phyloP scores from a whole-genome alignment of 64 coral and sea anemone species.

The Montipora efflorescens region DNA sequence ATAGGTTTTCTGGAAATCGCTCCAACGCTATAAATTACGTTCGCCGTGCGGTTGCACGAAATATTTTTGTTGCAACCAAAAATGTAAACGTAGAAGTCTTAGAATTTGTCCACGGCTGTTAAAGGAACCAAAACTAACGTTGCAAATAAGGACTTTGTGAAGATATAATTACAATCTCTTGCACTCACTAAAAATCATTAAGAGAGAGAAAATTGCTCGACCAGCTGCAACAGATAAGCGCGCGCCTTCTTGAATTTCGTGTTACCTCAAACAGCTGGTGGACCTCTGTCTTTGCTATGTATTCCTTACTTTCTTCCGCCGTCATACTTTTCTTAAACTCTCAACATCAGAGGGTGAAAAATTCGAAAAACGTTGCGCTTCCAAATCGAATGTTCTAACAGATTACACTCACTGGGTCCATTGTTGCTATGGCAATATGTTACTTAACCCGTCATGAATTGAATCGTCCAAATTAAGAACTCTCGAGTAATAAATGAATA shows the following conservation, averaged over 20 bases:
- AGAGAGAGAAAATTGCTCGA: too few species aligned
- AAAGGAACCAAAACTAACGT: too few species aligned
- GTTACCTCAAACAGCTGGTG: slow-evolving; percentile 93
- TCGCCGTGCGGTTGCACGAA: too few species aligned
- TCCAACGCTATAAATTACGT: too few species aligned
- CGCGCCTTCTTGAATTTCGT: not conserved
- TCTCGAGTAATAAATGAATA: too few species aligned
- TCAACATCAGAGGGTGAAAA: not conserved
- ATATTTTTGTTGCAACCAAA: too few species aligned
- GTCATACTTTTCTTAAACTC: slow-evolving; percentile 62
- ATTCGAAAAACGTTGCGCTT: not conserved
- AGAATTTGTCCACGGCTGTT: too few species aligned
- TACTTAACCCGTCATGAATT: slow-evolving; percentile 23
- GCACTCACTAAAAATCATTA: too few species aligned
- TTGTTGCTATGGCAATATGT: slow-evolving; percentile 73
- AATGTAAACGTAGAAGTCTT: too few species aligned
- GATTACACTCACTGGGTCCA: not conserved
- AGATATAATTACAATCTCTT: too few species aligned
- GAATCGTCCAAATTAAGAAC: not conserved
- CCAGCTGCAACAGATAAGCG: not conserved
- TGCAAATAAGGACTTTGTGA: too few species aligned
- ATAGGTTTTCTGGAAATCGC: too few species aligned
- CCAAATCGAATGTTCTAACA: not conserved
- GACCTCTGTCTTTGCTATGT: slow-evolving; percentile 94
- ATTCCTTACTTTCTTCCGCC: slow-evolving; percentile 89